Percentiles rank a stretch among this genome's conserved stretches.
phyloP scores from a whole-genome alignment of 1,140 invertebrate species.

The Drosophila neocordata region DNA sequence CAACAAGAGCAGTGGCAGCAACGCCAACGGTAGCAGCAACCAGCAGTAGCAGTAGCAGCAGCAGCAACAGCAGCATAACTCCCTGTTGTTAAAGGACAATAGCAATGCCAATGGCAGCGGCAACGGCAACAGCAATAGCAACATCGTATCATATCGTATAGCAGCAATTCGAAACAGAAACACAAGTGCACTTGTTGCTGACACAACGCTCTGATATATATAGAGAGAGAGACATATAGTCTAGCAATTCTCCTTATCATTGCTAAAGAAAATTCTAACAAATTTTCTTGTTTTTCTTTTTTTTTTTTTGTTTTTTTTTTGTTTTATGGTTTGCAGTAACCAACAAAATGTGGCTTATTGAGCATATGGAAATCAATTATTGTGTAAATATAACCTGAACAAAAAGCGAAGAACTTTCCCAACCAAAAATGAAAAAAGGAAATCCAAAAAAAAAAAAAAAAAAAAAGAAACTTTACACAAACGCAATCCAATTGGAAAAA shows the following conservation, averaged over 20 bases:
- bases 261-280: background rate
- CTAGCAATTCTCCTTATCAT: background rate
- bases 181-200: conserved; percentile 76
- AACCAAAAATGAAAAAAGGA: no score
- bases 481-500: background rate
- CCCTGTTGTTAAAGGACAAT: conserved; percentile 32
- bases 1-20: conserved; percentile 48
- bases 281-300: background rate
- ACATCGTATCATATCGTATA: conserved; percentile 20
- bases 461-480: background rate
- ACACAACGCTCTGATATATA: conserved; percentile 35
- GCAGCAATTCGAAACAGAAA: conserved; percentile 52
- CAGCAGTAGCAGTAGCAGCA: conserved; percentile 1
- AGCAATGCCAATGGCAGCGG: conserved; percentile 17
- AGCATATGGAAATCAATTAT: conserved; percentile 58
- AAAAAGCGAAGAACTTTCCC: conserved; percentile 11
- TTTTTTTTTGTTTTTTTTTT: conserved; percentile 7
- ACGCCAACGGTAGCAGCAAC: background rate
- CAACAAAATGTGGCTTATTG: conserved; percentile 62
- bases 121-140: conserved; percentile 2
- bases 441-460: background rate
- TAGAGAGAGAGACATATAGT: background rate
- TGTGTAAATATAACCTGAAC: conserved; percentile 62
- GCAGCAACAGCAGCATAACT: background rate
- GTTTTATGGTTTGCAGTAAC: conserved; percentile 27